These are phyloP conservation scores for Ceratosolen fusciceps DNA, from an alignment of 1,140 invertebrate species.

Conservation along the genomic window DNA sequence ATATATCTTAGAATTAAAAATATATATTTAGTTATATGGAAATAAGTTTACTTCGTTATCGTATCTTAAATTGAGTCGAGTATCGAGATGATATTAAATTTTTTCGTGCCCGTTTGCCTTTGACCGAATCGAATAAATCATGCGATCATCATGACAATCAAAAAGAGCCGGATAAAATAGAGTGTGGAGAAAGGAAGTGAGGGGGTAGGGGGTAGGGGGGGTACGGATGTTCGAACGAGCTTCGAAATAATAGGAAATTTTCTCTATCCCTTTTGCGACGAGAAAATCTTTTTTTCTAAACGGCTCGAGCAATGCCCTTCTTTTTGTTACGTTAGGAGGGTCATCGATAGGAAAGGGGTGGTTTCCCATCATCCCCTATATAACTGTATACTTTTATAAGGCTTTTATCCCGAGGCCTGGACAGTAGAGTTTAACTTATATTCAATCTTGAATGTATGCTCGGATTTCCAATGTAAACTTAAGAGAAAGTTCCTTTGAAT, in stretches of 20 bases:
- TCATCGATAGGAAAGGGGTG: conserved; percentile 25
- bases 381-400: conserved; percentile 9
- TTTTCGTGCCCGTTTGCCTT: conserved; percentile 2
- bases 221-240: conserved; percentile 15
- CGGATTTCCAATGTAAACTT: conserved; percentile 29
- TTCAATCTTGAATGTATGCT: conserved; percentile 33
- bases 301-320: neutral
- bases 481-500: conserved; percentile 4
- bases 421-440: conserved; percentile 23
- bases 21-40: no score
- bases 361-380: neutral
- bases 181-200: no score
- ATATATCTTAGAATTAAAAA: no score
- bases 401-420: conserved; percentile 8
- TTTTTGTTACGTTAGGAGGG: conserved; percentile 35
- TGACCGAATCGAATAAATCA: conserved; percentile 30
- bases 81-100: conserved; percentile 5
- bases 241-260: conserved; percentile 18
- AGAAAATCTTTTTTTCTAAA: conserved; percentile 37
- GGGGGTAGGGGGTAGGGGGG: no score
- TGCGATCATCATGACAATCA: conserved; percentile 22
- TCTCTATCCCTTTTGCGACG: neutral
- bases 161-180: neutral
- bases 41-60: no score
- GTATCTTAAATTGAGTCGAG: neutral